A percentile compares a stretch with the other conserved stretches of the same genome.
phyloP scores from a whole-genome alignment of 2,113 vertebrate genomes.

The Ceyx margarethae region DNA sequence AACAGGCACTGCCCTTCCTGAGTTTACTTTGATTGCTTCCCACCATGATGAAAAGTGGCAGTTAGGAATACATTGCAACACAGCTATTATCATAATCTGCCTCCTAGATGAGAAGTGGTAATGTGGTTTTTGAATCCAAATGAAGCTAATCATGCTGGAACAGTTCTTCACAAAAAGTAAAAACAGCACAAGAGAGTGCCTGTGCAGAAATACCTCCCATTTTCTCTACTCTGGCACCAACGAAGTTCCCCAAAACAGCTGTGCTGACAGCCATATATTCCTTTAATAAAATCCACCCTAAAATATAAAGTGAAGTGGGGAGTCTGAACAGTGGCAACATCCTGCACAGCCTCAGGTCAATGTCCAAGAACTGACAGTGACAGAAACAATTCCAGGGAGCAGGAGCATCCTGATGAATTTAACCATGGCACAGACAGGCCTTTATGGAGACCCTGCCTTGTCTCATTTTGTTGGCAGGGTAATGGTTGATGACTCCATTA shows the following conservation, averaged over 20 bases:
- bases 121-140: background rate
- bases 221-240: background rate
- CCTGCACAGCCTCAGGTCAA: background rate
- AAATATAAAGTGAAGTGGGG: background rate
- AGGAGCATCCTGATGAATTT: background rate
- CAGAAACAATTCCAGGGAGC: background rate
- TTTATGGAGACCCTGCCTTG: background rate
- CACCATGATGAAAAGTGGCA: background rate
- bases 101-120: background rate
- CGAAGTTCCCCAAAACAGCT: background rate
- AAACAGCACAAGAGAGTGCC: accelerated
- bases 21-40: slow-evolving; percentile 2
- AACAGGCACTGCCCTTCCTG: background rate
- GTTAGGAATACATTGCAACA: background rate
- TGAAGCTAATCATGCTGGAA: background rate
- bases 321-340: background rate
- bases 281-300: background rate
- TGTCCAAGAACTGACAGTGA: background rate
- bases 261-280: background rate
- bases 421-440: background rate
- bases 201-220: background rate
- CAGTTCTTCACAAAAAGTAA: background rate
- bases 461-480: background rate
- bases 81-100: background rate
- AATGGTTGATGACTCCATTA: background rate